Evolutionary conservation across 1,140 invertebrate genomes (phyloP).

Genomic region (Aphis gossypii): DNA sequence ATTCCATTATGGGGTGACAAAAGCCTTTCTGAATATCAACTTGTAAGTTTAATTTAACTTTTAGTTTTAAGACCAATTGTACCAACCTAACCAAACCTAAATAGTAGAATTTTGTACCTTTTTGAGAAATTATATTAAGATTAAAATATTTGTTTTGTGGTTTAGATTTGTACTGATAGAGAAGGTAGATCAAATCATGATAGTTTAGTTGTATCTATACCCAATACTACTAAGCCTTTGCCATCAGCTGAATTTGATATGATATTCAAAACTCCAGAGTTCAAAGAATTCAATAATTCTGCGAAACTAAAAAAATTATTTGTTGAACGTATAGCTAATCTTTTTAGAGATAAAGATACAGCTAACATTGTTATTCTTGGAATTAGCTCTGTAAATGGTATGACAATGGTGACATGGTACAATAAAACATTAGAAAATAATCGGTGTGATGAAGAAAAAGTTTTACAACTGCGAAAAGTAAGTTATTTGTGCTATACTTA

Average conservation of each 20-base stretch:
- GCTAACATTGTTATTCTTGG: constrained; percentile 73
- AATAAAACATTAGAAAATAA: constrained; percentile 69
- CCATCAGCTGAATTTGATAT: constrained; percentile 80
- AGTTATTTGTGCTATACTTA: not conserved
- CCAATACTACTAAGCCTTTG: constrained; percentile 67
- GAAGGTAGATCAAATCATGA: constrained; percentile 77
- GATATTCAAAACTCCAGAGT: constrained; percentile 74
- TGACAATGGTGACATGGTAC: constrained; percentile 78
- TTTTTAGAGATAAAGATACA: constrained; percentile 80
- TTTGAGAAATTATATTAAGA: not conserved
- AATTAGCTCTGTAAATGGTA: constrained; percentile 66
- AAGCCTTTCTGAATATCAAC: constrained; percentile 77
- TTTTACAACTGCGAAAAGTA: constrained; percentile 48
- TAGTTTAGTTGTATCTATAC: constrained; percentile 79
- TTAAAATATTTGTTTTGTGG: not conserved
- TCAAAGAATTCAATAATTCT: constrained; percentile 75
- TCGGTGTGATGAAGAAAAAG: constrained; percentile 52
- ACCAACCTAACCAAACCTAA: not conserved
- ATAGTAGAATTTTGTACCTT: not conserved
- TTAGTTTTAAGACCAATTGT: not conserved
- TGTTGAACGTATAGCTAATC: constrained; percentile 76
- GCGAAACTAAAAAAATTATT: constrained; percentile 77
- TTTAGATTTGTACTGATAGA: constrained; percentile 70
- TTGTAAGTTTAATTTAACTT: constrained; percentile 66
- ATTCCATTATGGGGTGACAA: constrained; percentile 75